phyloP scores from a whole-genome alignment of 2,888 invertebrate genomes.

The Ochropacha duplaris region DNA sequence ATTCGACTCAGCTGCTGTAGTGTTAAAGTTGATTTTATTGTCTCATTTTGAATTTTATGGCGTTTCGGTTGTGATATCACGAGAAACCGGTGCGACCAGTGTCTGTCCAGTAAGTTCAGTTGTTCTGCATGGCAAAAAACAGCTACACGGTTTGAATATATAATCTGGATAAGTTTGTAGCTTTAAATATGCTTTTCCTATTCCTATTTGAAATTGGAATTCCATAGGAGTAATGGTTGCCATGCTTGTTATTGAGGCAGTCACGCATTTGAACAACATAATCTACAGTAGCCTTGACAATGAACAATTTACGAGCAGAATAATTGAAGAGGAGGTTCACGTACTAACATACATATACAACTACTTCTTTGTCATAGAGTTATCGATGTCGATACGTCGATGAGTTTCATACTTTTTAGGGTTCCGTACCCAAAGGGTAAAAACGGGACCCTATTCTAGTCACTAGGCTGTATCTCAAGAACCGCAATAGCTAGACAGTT shows the following conservation, averaged over 20 bases:
- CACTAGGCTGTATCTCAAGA: no score
- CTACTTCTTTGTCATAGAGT: neutral
- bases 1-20: neutral
- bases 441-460: no score
- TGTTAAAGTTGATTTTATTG: constrained; percentile 26
- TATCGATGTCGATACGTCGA: neutral
- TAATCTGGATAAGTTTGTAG: constrained; percentile 37
- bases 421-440: no score
- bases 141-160: constrained; percentile 52
- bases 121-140: constrained; percentile 67
- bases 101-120: constrained; percentile 56
- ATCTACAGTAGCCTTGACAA: neutral
- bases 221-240: neutral
- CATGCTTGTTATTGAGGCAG: neutral
- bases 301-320: constrained; percentile 1
- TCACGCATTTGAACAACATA: neutral
- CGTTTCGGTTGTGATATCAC: constrained; percentile 25
- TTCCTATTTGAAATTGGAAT: constrained; percentile 4
- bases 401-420: neutral
- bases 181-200: constrained; percentile 24
- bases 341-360: neutral
- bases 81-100: constrained; percentile 69
- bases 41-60: constrained; percentile 13
- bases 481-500: no score
- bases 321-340: neutral